Percentiles rank a stretch among this genome's conserved stretches.
Conservation (phyloP, 2,888 invertebrate genomes). For the Diplolepis rosae region DNA sequence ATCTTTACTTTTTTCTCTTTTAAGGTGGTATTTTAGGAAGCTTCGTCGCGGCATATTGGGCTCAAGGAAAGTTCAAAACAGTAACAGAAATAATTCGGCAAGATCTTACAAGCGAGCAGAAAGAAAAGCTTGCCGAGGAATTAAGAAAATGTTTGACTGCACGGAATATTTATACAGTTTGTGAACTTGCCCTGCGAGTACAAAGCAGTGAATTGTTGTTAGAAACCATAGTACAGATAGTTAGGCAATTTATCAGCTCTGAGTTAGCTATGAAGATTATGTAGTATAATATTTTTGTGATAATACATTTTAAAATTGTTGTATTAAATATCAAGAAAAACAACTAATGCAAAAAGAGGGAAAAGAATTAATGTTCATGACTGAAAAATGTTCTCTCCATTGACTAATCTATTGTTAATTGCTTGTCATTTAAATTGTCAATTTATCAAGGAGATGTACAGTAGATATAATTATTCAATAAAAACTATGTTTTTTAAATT, state of each 20-base stretch:
- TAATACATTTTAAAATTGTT: background rate
- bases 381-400: background rate
- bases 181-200: constrained; percentile 34
- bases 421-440: no score
- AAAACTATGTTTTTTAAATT: no score
- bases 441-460: no score
- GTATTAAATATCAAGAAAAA: background rate
- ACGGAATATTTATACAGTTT: constrained; percentile 41
- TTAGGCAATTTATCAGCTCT: constrained; percentile 15
- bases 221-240: constrained; percentile 3
- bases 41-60: constrained; percentile 32
- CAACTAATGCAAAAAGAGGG: background rate
- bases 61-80: constrained; percentile 37
- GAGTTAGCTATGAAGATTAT: constrained; percentile 15
- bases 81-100: constrained; percentile 39
- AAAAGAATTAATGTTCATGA: background rate
- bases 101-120: constrained; percentile 33
- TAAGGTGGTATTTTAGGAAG: constrained; percentile 39
- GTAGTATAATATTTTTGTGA: background rate
- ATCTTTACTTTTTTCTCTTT: background rate
- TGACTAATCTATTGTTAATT: no score
- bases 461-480: no score
- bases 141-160: constrained; percentile 36
- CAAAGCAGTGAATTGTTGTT: constrained; percentile 36
- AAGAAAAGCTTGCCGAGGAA: constrained; percentile 38